Base-by-base conservation (phyloP, 2,797 vertebrate species). In the Danio albolineatus region DNA sequence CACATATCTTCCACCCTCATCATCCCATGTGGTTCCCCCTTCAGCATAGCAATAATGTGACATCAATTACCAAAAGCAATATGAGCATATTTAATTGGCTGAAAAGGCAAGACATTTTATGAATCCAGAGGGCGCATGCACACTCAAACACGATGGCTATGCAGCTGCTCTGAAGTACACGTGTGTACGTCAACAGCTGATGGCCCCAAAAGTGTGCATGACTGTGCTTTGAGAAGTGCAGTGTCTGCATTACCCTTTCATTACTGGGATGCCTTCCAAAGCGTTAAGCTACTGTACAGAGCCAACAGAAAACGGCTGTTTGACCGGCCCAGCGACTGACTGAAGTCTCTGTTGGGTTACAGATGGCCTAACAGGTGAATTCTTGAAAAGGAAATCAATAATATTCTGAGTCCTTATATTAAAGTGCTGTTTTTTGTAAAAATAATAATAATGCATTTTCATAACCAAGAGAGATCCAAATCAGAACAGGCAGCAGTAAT, bases 101-200 rank as follows among this genome's bases (percentile, higher is more conserved):
- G 80, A 89, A 87, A 72, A 84, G 82, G 81, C 72, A 87, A 81
- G 86, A 65, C 87, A 71, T 85, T 82, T 10, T 62, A 84, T 61
- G 39, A 19, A 71, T 77, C 49, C 54, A 66, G 19, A 54, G 57
- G 10, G 73, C 44, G 74, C 56, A 65, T 28, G 28, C 78, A 65
- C 83, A 78, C 36, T 44, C 69, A 87, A 64, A 17, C 4, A 84
- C 78, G 72, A 79, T 75, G 83, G 78, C 67, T 81, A 87, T 88
- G 85, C 91, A 92, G 90, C 91, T 93, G 91, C 86, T 62, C 39
- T 12, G 36, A 49, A 56, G 16, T 57, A 57, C 90, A 87, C 8
- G 69, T 6, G 39, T 84, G 80, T 89, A 87, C 66, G 48, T 73
- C 89, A 85, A 82, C 92, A 92, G 89, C 91, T 92, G 92, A 93